Evolutionary conservation across 2,888 invertebrate genomes (phyloP).

Genomic region (Stramonita haemastoma): DNA sequence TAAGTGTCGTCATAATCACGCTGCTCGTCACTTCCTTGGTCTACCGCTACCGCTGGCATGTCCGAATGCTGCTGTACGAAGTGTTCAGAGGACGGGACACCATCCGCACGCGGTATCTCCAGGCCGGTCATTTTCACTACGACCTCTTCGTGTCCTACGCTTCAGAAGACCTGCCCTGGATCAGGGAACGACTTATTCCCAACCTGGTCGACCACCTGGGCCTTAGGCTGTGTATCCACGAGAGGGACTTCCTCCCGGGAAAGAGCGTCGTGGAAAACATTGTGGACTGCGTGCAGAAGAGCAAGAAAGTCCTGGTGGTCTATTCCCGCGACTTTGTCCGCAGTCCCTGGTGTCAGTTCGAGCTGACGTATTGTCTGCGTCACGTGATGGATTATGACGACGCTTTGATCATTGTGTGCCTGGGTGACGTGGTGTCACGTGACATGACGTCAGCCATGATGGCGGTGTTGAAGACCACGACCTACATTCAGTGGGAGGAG

Average conservation of each 20-base stretch:
- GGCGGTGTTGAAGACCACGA: slow-evolving; percentile 84
- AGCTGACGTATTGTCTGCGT: slow-evolving; percentile 48
- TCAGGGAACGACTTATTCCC: too few species aligned
- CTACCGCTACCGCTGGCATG: too few species aligned
- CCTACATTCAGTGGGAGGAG: slow-evolving; percentile 74
- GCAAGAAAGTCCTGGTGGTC: slow-evolving; percentile 83
- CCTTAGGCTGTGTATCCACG: slow-evolving; percentile 82
- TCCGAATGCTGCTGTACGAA: too few species aligned
- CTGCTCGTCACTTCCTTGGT: too few species aligned
- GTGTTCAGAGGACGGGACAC: too few species aligned
- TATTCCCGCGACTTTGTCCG: slow-evolving; percentile 80
- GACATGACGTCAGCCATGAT: slow-evolving; percentile 83
- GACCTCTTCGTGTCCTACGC: too few species aligned
- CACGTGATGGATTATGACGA: slow-evolving; percentile 43
- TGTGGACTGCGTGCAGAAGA: slow-evolving; percentile 77
- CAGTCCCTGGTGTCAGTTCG: slow-evolving; percentile 59
- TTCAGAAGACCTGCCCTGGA: too few species aligned
- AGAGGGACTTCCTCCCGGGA: slow-evolving; percentile 85
- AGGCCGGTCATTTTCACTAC: too few species aligned
- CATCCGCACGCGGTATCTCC: too few species aligned
- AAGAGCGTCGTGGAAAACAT: slow-evolving; percentile 82
- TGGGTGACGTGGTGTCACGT: slow-evolving; percentile 83
- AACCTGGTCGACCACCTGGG: not conserved
- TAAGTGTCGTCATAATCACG: too few species aligned
- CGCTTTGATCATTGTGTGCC: slow-evolving; percentile 81